Conservation (phyloP, 2,113 vertebrate species). For the Dinomys branickii region DNA sequence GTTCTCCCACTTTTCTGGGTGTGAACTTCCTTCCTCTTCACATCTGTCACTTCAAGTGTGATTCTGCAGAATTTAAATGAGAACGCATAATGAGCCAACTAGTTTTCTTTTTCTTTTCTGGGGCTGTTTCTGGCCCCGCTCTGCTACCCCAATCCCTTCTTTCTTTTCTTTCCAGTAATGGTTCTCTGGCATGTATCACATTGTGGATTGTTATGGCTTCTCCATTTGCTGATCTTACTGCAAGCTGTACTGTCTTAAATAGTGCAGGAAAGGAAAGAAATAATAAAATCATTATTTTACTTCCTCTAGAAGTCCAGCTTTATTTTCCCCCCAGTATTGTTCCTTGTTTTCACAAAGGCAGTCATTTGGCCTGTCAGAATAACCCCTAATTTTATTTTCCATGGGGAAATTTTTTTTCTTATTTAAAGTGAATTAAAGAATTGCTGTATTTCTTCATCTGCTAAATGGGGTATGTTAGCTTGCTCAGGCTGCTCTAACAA, state of each 20-base stretch:
- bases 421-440: constrained; percentile 43
- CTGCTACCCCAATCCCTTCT: neutral
- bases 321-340: neutral
- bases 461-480: neutral
- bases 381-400: constrained; percentile 42
- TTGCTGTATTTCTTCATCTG: neutral
- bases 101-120: neutral
- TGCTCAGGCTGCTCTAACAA: neutral
- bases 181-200: neutral
- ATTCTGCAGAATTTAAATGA: constrained; percentile 70
- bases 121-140: neutral
- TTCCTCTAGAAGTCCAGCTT: neutral
- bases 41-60: constrained; percentile 73
- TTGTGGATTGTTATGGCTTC: neutral
- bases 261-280: neutral
- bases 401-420: neutral
- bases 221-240: constrained; percentile 14
- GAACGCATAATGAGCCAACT: constrained; percentile 41
- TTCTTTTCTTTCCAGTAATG: neutral
- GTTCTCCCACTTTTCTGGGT: constrained; percentile 64
- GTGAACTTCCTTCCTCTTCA: constrained; percentile 72
- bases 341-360: constrained; percentile 47
- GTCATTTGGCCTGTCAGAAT: constrained; percentile 42
- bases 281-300: constrained; percentile 21
- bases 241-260: neutral